Conservation (phyloP, 2,113 vertebrate species). For the Cercocebus atys region DNA sequence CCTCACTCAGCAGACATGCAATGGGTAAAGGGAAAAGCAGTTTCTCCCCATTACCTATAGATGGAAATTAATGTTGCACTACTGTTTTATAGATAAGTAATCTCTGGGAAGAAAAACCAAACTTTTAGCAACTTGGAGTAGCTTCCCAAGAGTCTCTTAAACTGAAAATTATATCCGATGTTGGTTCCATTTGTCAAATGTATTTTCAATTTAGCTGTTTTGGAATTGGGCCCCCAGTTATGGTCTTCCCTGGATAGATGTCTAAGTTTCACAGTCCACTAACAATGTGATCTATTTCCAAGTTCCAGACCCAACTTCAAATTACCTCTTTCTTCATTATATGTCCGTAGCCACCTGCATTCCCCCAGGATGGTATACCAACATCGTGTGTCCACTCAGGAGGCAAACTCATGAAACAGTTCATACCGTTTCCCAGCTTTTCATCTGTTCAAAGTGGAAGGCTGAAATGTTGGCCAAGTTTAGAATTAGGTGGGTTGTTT, state of each 20-base stretch:
- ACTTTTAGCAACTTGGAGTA: background rate
- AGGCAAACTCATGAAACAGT: fast-evolving
- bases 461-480: background rate
- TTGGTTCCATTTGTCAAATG: background rate
- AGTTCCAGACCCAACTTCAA: background rate
- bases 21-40: fast-evolving
- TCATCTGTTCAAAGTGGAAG: background rate
- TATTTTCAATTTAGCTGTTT: background rate
- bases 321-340: fast-evolving
- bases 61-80: background rate
- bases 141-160: background rate
- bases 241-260: background rate
- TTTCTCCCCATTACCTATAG: background rate
- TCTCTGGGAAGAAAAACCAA: constrained; percentile 2
- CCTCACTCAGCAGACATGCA: background rate
- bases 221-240: background rate
- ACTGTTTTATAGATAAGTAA: background rate
- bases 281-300: fast-evolving
- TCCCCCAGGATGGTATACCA: fast-evolving
- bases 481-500: constrained; percentile 24
- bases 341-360: fast-evolving
- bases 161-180: background rate
- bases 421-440: fast-evolving
- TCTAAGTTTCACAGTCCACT: background rate
- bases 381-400: fast-evolving